phyloP scores from a whole-genome alignment of 2,113 vertebrate species.

The Hippocampus abdominalis region DNA sequence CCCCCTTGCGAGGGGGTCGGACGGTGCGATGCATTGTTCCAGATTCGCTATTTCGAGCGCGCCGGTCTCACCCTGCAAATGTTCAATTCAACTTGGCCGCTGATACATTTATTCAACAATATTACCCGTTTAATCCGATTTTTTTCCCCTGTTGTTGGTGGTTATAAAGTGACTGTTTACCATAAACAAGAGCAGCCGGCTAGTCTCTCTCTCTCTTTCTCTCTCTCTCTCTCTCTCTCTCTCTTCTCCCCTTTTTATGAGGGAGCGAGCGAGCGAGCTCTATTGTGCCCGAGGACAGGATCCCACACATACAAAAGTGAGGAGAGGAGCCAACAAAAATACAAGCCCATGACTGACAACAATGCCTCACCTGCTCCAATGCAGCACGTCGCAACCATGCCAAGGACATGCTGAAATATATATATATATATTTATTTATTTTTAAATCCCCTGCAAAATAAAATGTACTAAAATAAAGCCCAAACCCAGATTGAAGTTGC shows the following conservation, averaged over 20 bases:
- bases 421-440: too few relatives aligned
- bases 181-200: slow-evolving; percentile 86
- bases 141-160: slow-evolving; percentile 90
- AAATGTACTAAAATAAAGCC: background rate
- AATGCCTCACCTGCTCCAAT: slow-evolving; percentile 98
- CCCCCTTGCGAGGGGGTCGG: background rate
- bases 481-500: slow-evolving; percentile 37
- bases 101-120: slow-evolving; percentile 70
- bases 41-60: slow-evolving; percentile 61
- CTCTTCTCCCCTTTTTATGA: slow-evolving; percentile 76
- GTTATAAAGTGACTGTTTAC: slow-evolving; percentile 89
- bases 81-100: slow-evolving; percentile 50
- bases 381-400: slow-evolving; percentile 95
- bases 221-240: slow-evolving; percentile 29
- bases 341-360: slow-evolving; percentile 84
- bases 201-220: slow-evolving; percentile 57
- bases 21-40: slow-evolving; percentile 45
- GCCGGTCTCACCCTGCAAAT: slow-evolving; percentile 62
- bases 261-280: slow-evolving; percentile 79
- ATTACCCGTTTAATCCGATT: slow-evolving; percentile 84
- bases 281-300: slow-evolving; percentile 95
- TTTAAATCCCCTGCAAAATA: background rate
- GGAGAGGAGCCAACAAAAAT: slow-evolving; percentile 98
- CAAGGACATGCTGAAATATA: slow-evolving; percentile 86
- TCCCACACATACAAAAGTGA: slow-evolving; percentile 98